Evolutionary conservation across 2,113 vertebrate species (phyloP).

Genomic region (Pseudopodoces humilis): DNA sequence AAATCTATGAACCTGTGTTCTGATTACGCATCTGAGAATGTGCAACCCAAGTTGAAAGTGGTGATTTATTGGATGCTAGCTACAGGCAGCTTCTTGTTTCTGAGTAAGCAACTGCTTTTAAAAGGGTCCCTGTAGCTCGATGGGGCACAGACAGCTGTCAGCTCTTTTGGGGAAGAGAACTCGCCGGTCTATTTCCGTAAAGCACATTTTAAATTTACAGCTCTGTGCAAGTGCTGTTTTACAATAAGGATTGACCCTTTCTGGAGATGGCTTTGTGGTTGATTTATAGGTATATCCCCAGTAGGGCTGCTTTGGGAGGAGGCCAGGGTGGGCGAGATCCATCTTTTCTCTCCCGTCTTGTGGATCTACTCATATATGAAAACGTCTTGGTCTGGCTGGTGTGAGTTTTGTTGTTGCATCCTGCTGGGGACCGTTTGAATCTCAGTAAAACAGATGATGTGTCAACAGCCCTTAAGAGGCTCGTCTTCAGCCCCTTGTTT

Average conservation of each 20-base stretch:
- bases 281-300: constrained; percentile 4
- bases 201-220: constrained; percentile 13
- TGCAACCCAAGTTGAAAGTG: constrained; percentile 27
- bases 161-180: not conserved
- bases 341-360: not conserved
- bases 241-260: constrained; percentile 24
- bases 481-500: constrained; percentile 6
- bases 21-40: constrained; percentile 43
- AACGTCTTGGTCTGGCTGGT: not conserved
- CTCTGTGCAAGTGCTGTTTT: not conserved
- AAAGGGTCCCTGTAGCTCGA: not conserved
- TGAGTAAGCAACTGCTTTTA: constrained; percentile 18
- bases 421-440: not conserved
- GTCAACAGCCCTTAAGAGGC: not conserved
- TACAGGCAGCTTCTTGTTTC: constrained; percentile 46
- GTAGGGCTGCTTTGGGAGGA: not conserved
- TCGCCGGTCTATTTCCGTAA: not conserved
- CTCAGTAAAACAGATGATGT: not conserved
- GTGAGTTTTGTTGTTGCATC: not conserved
- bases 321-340: not conserved
- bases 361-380: not conserved
- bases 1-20: constrained; percentile 55
- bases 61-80: constrained; percentile 53
- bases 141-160: constrained; percentile 18
- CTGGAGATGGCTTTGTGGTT: not conserved